Percentiles rank a stretch among this genome's conserved stretches.
Conservation (phyloP, 2,113 vertebrate genomes). For the Lonchura striata region DNA sequence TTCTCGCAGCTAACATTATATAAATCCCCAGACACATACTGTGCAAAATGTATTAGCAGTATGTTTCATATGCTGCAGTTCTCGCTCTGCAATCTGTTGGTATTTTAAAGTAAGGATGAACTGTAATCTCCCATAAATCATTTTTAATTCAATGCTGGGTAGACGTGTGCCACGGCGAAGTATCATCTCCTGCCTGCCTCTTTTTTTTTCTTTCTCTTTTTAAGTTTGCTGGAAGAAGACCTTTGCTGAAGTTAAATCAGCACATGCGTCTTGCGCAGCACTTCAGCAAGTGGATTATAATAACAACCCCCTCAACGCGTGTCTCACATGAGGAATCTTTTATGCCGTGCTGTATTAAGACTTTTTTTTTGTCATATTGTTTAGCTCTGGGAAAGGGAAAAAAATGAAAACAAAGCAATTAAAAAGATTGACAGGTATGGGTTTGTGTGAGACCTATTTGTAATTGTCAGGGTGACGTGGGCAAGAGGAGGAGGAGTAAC, state of each 20-base stretch:
- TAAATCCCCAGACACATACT: conserved; percentile 39
- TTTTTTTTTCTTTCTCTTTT: background rate
- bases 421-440: conserved; percentile 98
- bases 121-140: conserved; percentile 33
- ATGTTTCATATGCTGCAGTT: conserved; percentile 36
- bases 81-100: conserved; percentile 41
- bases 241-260: conserved; percentile 54
- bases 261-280: conserved; percentile 56
- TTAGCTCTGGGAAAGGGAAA: conserved; percentile 66
- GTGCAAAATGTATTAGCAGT: conserved; percentile 51
- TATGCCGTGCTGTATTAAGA: conserved; percentile 71
- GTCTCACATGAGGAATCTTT: conserved; percentile 65
- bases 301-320: conserved; percentile 52
- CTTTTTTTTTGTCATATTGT: conserved; percentile 81
- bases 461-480: conserved; percentile 99
- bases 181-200: background rate
- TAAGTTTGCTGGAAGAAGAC: conserved; percentile 47
- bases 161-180: background rate
- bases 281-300: conserved; percentile 58
- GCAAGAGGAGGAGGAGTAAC: conserved; percentile 91
- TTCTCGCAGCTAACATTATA: conserved; percentile 44
- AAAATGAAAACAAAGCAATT: conserved; percentile 85
- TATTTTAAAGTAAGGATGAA: conserved; percentile 31
- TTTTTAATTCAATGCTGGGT: conserved; percentile 19
- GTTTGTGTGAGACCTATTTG: conserved; percentile 88